Percentiles rank a stretch among this genome's conserved stretches.
Conservation (phyloP, 1,140 invertebrate genomes). For the Drosophila fuyamai region DNA sequence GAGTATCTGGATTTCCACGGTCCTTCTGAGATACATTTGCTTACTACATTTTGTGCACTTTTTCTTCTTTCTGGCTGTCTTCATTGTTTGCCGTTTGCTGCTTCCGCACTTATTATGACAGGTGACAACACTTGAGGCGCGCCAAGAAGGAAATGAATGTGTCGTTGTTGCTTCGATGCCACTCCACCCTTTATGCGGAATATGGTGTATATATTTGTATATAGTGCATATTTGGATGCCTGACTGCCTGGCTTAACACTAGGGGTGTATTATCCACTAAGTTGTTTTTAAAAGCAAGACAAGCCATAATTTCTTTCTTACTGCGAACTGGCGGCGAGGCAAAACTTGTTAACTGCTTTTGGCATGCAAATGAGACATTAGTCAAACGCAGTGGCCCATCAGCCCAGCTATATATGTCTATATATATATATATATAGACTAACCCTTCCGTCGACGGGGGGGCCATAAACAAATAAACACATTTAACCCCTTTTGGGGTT, state of each 20-base stretch:
- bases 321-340: conserved; percentile 43
- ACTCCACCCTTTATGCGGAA: conserved; percentile 17
- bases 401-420: conserved; percentile 32
- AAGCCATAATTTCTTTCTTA: conserved; percentile 73
- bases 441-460: conserved; percentile 45
- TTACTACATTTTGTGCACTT: conserved; percentile 28
- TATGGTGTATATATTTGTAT: not conserved
- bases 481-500: conserved; percentile 71
- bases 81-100: conserved; percentile 57
- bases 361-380: conserved; percentile 83
- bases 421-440: conserved; percentile 4
- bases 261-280: conserved; percentile 82
- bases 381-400: conserved; percentile 78
- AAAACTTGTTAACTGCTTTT: conserved; percentile 82
- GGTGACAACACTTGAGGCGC: conserved; percentile 82
- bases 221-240: conserved; percentile 31
- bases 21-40: not conserved
- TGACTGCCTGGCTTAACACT: conserved; percentile 68
- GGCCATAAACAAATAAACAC: conserved; percentile 82
- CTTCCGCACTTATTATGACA: conserved; percentile 83
- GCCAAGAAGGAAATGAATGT: conserved; percentile 79
- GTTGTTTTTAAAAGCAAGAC: conserved; percentile 83
- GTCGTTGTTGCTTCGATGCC: conserved; percentile 51
- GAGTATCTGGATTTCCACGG: not conserved
- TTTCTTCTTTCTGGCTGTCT: conserved; percentile 41